phyloP scores from a whole-genome alignment of 2,113 vertebrate genomes.

The Triplophysa tibetana region DNA sequence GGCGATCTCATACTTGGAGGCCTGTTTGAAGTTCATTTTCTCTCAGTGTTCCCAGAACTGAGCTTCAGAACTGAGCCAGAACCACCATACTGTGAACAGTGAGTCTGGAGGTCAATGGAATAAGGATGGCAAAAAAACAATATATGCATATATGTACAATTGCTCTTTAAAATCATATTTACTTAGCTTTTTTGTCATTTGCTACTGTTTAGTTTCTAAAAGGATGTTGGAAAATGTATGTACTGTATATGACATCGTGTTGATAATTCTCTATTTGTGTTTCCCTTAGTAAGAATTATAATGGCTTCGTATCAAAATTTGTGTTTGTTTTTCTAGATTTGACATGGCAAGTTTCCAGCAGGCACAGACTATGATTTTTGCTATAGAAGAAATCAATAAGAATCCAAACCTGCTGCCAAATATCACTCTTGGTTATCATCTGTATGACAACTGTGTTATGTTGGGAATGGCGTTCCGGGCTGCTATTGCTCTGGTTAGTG shows the following conservation, averaged over 20 bases:
- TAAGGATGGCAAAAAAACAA: no score
- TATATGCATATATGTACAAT: no score
- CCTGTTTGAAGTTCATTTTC: conserved; percentile 60
- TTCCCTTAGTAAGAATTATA: no score
- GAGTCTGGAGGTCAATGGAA: conserved; percentile 13
- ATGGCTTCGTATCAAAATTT: neutral
- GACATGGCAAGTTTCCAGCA: conserved; percentile 42
- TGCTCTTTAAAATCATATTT: no score
- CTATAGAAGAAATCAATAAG: conserved; percentile 61
- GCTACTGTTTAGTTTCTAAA: no score
- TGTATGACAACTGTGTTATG: conserved; percentile 47
- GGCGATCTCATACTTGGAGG: conserved; percentile 60
- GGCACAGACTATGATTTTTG: conserved; percentile 59
- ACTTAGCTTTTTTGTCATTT: no score
- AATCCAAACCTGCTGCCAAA: conserved; percentile 52
- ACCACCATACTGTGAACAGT: conserved; percentile 55
- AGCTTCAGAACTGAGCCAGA: conserved; percentile 22
- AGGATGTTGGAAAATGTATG: no score
- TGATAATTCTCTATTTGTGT: no score
- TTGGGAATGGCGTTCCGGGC: conserved; percentile 60
- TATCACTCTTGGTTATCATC: conserved; percentile 55
- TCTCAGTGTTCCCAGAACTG: conserved; percentile 15
- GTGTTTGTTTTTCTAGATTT: neutral
- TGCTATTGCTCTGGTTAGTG: conserved; percentile 58
- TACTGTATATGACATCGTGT: no score